Percentiles rank a stretch among this genome's conserved stretches.
These are phyloP conservation scores for Pyrocoelia pectoralis DNA, from an alignment of 2,888 invertebrate species.

Conservation along the genomic window DNA sequence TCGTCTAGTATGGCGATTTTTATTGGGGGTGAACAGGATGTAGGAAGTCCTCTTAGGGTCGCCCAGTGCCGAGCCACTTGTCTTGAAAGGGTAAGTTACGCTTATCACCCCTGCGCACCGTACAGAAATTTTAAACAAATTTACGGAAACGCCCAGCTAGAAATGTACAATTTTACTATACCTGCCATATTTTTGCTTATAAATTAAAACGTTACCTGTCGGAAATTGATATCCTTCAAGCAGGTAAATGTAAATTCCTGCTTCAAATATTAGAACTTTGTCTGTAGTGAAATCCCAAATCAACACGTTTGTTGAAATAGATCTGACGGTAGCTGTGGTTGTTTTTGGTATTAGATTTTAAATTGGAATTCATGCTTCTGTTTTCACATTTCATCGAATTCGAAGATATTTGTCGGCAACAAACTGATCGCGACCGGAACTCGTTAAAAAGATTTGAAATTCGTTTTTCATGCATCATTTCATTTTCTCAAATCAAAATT, in stretches of 20 bases:
- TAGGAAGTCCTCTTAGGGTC: slow-evolving; percentile 74
- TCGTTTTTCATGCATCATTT: background rate
- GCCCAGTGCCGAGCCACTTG: slow-evolving; percentile 78
- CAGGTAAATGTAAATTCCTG: too few species aligned
- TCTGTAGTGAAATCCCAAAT: slow-evolving; percentile 15
- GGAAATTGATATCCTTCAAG: too few species aligned
- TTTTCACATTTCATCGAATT: slow-evolving; percentile 23
- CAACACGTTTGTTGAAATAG: slow-evolving; percentile 23
- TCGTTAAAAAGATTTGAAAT: background rate
- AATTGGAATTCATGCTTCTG: slow-evolving; percentile 26
- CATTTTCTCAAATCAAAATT: too few species aligned
- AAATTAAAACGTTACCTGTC: too few species aligned
- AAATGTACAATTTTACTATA: background rate
- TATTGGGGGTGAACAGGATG: slow-evolving; percentile 69
- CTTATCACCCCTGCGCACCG: background rate
- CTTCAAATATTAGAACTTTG: too few species aligned
- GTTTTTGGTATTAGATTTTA: slow-evolving; percentile 25
- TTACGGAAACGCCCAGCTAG: background rate
- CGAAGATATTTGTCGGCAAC: slow-evolving; percentile 20
- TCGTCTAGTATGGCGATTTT: slow-evolving; percentile 55
- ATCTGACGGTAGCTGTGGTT: slow-evolving; percentile 19
- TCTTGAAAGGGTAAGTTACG: slow-evolving; percentile 70
- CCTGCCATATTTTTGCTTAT: too few species aligned
- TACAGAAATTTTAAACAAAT: background rate
- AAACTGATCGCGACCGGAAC: slow-evolving; percentile 15